Base-by-base conservation (phyloP, 2,797 vertebrate genomes). In the Darevskia mixta region DNA sequence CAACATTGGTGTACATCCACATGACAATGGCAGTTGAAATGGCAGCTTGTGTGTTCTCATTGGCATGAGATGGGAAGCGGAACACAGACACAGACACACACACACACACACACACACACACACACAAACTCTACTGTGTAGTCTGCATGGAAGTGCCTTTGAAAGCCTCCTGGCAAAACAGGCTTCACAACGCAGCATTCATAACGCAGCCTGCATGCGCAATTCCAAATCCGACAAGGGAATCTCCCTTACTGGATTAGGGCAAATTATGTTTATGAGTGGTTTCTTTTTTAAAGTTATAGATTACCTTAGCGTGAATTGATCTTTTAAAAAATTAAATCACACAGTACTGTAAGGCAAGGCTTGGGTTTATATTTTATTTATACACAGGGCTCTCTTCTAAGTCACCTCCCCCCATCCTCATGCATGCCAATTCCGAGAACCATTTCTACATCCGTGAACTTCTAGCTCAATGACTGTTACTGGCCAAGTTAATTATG, bases 401-500 rank as follows among this genome's bases (percentile, higher is more conserved):
- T 18, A 8, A 35, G 20, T 8, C 20, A 64, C 58, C 55, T 86
- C 41, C 15, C n/a, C 86, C 69, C 27, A 75, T 89, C 27, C 75
- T 25, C 41, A 45, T 1, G 23, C 23, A 41, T 38, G 49, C 25
- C 0, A 27, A 1, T 94, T 92, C 80, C 80, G 82, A 87, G 87
- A 92, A 77, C 91, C 93, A 94, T 93, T 92, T 95, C 92, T 78
- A 89, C 81, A 49, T 0, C 6, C 0, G 38, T 64, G 0, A 0
- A 69, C 20, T 32, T 76, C 80, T 81, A 25, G 79, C 92, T 83
- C 77, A 76, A 90, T 85, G 89, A 80, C 83, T 80, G 78, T 64
- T 81, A 77, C 86, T 91, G 88, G 72, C 83, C 5, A 67, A 3
- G 25, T 79, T 94, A 89, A 94, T 94, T 95, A 76, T 72, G 86